phyloP scores from a whole-genome alignment of 2,888 invertebrate species.

The Trachelus troglodyta region DNA sequence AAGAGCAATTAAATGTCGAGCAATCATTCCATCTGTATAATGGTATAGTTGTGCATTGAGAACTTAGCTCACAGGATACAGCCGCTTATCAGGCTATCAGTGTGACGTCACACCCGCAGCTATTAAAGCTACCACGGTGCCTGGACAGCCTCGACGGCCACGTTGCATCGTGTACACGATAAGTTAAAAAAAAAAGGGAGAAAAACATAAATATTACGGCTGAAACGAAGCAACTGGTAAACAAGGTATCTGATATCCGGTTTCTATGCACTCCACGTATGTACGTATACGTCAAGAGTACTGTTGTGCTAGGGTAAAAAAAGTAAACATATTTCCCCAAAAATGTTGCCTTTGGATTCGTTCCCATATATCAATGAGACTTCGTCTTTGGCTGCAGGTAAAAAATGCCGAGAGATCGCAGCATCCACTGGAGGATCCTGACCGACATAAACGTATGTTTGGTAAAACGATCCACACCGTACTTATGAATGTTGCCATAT shows the following conservation, averaged over 20 bases:
- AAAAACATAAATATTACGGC: not conserved
- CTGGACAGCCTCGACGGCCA: not conserved
- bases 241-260: not conserved
- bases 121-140: slow-evolving; percentile 17
- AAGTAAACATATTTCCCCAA: not conserved
- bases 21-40: slow-evolving; percentile 41
- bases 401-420: not conserved
- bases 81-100: slow-evolving; percentile 42
- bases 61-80: slow-evolving; percentile 43
- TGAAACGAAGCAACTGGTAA: not conserved
- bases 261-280: not conserved
- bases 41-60: slow-evolving; percentile 28
- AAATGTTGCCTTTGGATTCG: not conserved
- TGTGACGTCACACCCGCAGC: slow-evolving; percentile 25
- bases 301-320: not conserved
- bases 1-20: not conserved
- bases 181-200: not conserved
- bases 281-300: not conserved
- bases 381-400: not conserved
- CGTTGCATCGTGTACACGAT: not conserved
- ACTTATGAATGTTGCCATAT: slow-evolving; percentile 26
- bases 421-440: not conserved
- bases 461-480: not conserved
- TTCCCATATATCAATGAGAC: not conserved
- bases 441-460: not conserved